Base-by-base conservation (phyloP, 2,113 vertebrate genomes). In the Gopherus flavomarginatus region DNA sequence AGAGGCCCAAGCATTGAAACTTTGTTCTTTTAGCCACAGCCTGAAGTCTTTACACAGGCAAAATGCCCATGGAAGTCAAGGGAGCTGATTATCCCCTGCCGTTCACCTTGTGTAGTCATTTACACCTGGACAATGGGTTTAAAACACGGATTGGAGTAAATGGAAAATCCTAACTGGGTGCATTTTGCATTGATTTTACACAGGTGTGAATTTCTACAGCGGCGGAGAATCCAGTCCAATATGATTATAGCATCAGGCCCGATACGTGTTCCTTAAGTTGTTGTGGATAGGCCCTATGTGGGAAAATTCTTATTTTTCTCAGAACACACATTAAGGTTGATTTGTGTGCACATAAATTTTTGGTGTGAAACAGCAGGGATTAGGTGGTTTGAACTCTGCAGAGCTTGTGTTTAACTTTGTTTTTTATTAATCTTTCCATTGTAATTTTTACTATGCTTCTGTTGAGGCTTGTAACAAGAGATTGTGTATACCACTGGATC, bases 311-410 rank as follows among this genome's bases (percentile, higher is more conserved):
- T 0, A 7, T 91, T 95, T 94, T 49, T 35, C 59, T 84, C 79
- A 62, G 82, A 38, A 8, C 1, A 1, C 2, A 1, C 0, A 0
- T 24, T 85, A 19, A 0, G 0, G 59, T 90, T 85, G 79, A 85
- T 83, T 78, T 81, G 77, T 77, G 75, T 2, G 0, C 62, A 54
- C 27, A 81, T 65, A 56, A n/a, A 92, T 57, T 56, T 72, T 85
- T 91, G 54, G 57, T 81, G 94, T 93, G 86, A 44, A 89, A 83
- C 90, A 89, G 93, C 82, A 92, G 53, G 50, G 90, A 86, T 93
- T 0, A 0, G 1, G 0, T 47, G 75, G 52, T 72, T 81, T 89
- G 90, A 95, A 82, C 90, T 49, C 77, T 69, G 83, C 69, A 89
- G 49, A 54, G 22, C 53, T 87, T 53, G 22, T 57, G 82, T 92